These are phyloP conservation scores for Sarcophaga peregrina DNA, from an alignment of 1,140 invertebrate genomes.

Conservation along the genomic window DNA sequence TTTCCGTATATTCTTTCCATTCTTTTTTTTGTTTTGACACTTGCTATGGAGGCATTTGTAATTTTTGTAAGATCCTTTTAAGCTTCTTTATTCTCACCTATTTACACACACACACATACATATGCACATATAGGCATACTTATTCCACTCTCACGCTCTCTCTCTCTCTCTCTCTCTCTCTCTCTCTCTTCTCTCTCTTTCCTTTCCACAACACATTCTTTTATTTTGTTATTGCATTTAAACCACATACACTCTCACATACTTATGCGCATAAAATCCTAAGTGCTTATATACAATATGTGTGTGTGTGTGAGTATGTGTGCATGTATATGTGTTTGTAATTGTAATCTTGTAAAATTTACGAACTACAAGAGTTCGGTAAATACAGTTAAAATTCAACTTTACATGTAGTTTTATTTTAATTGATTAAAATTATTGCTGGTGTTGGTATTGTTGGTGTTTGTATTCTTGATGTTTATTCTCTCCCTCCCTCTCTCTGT, in stretches of 20 bases:
- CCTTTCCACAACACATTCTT: no score
- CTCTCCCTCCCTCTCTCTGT: no score
- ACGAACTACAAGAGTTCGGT: conserved; percentile 26
- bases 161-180: no score
- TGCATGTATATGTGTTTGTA: neutral
- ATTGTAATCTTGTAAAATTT: conserved; percentile 28
- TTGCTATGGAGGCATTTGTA: neutral
- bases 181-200: no score
- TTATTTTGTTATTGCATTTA: no score
- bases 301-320: neutral
- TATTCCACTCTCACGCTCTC: no score
- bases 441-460: conserved; percentile 1
- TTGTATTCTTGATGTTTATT: no score
- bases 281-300: neutral
- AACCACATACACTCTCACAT: neutral
- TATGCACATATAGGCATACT: neutral
- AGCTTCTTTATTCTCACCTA: neutral
- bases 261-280: neutral
- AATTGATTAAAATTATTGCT: conserved; percentile 36
- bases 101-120: neutral
- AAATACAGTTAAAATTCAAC: conserved; percentile 35
- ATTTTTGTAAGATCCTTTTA: conserved; percentile 2
- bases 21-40: no score
- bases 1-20: neutral
- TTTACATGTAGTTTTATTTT: conserved; percentile 31